Evolutionary conservation across 2,797 vertebrate species (phyloP).

Genomic region (Calcarius lapponicus): DNA sequence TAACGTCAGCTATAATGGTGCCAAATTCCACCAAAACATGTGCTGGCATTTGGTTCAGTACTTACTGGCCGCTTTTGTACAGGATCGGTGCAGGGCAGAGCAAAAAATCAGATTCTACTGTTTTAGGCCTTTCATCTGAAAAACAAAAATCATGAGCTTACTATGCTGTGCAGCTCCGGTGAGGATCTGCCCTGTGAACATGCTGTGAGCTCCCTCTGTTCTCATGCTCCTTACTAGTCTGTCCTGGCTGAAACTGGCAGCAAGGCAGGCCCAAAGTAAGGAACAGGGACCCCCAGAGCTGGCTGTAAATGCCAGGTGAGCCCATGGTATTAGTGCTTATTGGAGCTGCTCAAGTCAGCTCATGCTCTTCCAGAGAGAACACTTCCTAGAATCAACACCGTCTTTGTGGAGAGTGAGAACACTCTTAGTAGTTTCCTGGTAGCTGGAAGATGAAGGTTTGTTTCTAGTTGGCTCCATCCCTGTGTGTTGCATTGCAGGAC

Average conservation of each 20-base stretch:
- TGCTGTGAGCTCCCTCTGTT: not conserved
- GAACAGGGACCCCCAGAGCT: not conserved
- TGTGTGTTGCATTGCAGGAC: rapidly evolving
- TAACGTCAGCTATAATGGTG: not conserved
- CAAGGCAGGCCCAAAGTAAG: not conserved
- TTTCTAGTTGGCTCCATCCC: not conserved
- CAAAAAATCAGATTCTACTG: conserved; percentile 80
- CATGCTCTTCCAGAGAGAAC: not conserved
- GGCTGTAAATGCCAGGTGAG: not conserved
- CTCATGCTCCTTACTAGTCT: not conserved
- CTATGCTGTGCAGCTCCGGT: not conserved
- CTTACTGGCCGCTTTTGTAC: conserved; percentile 90
- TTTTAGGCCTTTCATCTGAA: conserved; percentile 83
- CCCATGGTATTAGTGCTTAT: rapidly evolving
- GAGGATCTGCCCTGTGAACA: not conserved
- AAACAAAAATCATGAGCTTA: conserved; percentile 66
- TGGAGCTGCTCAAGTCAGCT: not conserved
- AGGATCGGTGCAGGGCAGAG: conserved; percentile 89
- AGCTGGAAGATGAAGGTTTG: not conserved
- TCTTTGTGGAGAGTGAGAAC: not conserved
- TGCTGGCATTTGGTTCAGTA: conserved; percentile 56
- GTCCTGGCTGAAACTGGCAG: not conserved
- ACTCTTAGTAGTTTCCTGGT: not conserved
- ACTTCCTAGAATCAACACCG: not conserved
- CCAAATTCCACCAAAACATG: not conserved